Base-by-base conservation (phyloP, 2,797 vertebrate species). In the Typhlichthys eigenmanni region DNA sequence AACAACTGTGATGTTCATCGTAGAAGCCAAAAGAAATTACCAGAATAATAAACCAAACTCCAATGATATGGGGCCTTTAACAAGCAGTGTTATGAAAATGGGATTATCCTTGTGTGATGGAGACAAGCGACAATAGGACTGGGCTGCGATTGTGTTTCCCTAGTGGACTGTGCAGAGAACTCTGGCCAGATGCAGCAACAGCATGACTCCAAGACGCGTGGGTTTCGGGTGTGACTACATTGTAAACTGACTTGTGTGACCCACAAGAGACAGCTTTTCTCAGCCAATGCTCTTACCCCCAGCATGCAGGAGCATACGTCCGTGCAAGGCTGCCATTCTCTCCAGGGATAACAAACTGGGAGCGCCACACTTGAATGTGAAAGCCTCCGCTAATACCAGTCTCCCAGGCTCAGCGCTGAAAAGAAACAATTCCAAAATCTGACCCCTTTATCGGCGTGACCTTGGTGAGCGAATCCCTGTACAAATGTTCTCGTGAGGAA, bases 401-500 rank as follows among this genome's bases (percentile, higher is more conserved):
- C 55, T 73, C 74, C 0, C 54, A 71, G 66, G 63, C 79, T 74
- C 73, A 83, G 88, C 83, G 82, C 81, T 62, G 11, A 63, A 71
- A 50, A 62, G 74, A 82, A 70, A 71, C 57, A 19, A 77, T 63
- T 61, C 67, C 55, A 46, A 80, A 73, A 72, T 62, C 60, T 46
- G 43, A 7, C 9, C 38, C 72, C 72, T 72, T 49, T 60, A 55
- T 66, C 71, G 34, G 64, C 53, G 51, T 53, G 68, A 78, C 69
- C 57, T 68, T 64, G 45, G 51, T 60, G 57, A 71, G 68, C 72
- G 75, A 76, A 75, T 77, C 38, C 38, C 62, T 64, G 70, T 66
- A 63, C 13, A 60, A 59, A 60, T 55, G 14, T 47, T 60, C 34
- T 46, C 61, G 68, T 45, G 66, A 70, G 55, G 64, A 57, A 65